Conservation (phyloP, 1,140 invertebrate species). For the Halyomorpha halys region DNA sequence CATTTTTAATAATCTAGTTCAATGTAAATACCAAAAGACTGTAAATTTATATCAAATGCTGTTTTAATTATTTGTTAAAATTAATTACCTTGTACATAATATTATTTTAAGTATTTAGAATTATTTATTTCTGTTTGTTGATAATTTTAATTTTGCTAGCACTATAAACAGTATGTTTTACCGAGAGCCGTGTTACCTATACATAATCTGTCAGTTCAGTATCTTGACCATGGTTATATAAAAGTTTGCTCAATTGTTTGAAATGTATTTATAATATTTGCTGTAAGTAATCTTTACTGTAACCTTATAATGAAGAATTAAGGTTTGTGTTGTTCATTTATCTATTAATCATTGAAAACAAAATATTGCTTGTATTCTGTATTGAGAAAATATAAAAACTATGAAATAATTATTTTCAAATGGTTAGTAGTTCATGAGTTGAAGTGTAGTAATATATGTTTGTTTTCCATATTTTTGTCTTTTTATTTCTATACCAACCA, state of each 20-base stretch:
- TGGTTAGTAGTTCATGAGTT: no score
- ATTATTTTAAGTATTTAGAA: neutral
- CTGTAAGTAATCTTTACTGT: no score
- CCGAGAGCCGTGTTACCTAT: slow-evolving; percentile 7
- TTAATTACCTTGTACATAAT: slow-evolving; percentile 8
- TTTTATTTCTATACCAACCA: no score
- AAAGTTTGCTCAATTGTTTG: slow-evolving; percentile 1
- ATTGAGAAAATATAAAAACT: no score
- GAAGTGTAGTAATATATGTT: no score
- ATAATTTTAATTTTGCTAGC: neutral
- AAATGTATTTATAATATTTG: neutral
- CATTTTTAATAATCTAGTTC: neutral
- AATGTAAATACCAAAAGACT: slow-evolving; percentile 1
- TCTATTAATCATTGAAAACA: no score
- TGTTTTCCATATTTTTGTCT: no score
- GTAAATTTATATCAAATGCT: neutral
- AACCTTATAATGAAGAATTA: no score
- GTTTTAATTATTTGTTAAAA: neutral
- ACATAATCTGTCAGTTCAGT: neutral
- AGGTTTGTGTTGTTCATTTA: no score
- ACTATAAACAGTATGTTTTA: neutral
- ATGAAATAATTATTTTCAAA: no score
- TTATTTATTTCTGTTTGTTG: neutral
- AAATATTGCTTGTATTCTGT: no score
- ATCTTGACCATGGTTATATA: neutral